phyloP scores from a whole-genome alignment of 1,140 invertebrate species.

The Trichoplusia ni region DNA sequence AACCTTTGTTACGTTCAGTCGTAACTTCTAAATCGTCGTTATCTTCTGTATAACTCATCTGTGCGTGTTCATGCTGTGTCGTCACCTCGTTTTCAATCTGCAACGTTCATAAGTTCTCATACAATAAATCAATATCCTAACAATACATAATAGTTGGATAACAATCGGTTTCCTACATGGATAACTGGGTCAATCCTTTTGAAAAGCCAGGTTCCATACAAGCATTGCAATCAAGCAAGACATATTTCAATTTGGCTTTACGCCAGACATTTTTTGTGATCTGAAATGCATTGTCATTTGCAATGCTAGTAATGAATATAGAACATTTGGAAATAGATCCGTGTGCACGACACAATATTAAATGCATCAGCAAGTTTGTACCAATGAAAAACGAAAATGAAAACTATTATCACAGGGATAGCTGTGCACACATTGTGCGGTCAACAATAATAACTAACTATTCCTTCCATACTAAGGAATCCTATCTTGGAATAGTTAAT shows the following conservation, averaged over 20 bases:
- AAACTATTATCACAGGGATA: too few species aligned
- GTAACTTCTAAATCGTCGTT: not conserved
- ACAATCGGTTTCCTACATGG: constrained; percentile 48
- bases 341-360: constrained; percentile 1
- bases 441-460: too few species aligned
- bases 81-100: constrained; percentile 33
- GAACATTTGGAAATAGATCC: constrained; percentile 3
- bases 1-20: constrained; percentile 16
- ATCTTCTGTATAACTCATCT: constrained; percentile 12
- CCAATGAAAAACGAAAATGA: constrained; percentile 17
- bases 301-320: constrained; percentile 33
- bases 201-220: constrained; percentile 55
- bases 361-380: constrained; percentile 29
- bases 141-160: constrained; percentile 48
- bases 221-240: constrained; percentile 56
- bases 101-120: constrained; percentile 20
- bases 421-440: too few species aligned
- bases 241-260: constrained; percentile 60
- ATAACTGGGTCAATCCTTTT: constrained; percentile 65
- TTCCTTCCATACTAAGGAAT: too few species aligned
- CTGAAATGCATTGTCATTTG: constrained; percentile 48
- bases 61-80: constrained; percentile 14
- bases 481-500: too few species aligned
- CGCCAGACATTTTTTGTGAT: constrained; percentile 57
- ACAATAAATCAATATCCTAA: constrained; percentile 48